A percentile compares a stretch with the other conserved stretches of the same genome.
Evolutionary conservation across 2,797 vertebrate genomes (phyloP).

Genomic region (Sternarchorhynchus goeldii): DNA sequence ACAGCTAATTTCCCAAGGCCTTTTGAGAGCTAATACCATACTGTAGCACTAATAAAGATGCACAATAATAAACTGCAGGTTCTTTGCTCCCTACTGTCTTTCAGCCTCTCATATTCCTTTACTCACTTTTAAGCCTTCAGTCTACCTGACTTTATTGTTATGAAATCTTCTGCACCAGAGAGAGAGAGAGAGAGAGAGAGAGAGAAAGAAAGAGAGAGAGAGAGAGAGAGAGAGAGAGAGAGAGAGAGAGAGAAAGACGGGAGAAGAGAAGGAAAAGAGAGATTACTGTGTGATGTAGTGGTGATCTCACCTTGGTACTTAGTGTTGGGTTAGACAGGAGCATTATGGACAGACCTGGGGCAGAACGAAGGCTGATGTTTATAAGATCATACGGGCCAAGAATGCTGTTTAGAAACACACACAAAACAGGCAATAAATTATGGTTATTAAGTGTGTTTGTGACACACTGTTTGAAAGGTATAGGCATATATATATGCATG

Average conservation of each 20-base stretch:
- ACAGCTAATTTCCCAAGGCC: slow-evolving; percentile 8
- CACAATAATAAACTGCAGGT: slow-evolving; percentile 3
- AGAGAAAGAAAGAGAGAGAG: not conserved
- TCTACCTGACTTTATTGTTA: not conserved
- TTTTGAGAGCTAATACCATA: not conserved
- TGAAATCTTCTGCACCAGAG: not conserved
- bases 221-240: slow-evolving; percentile 9
- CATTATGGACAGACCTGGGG: slow-evolving; percentile 31
- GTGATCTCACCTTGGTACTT: slow-evolving; percentile 32
- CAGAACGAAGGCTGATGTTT: slow-evolving; percentile 29
- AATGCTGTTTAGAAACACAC: slow-evolving; percentile 17
- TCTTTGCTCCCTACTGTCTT: not conserved
- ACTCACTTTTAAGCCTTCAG: not conserved
- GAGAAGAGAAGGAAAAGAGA: slow-evolving; percentile 37
- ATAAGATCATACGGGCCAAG: slow-evolving; percentile 39
- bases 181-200: slow-evolving; percentile 13
- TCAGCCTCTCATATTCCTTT: not conserved
- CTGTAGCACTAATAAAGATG: slow-evolving; percentile 13
- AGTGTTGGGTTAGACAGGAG: slow-evolving; percentile 37
- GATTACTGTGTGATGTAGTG: slow-evolving; percentile 32
- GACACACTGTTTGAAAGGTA: slow-evolving; percentile 1
- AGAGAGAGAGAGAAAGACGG: not conserved
- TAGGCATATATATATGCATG: not conserved
- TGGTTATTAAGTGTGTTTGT: slow-evolving; percentile 36
- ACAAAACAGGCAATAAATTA: not conserved